A percentile compares a stretch with the other conserved stretches of the same genome.
These are phyloP conservation scores for Plebejus anna DNA, from an alignment of 2,888 invertebrate genomes.

Conservation along the genomic window DNA sequence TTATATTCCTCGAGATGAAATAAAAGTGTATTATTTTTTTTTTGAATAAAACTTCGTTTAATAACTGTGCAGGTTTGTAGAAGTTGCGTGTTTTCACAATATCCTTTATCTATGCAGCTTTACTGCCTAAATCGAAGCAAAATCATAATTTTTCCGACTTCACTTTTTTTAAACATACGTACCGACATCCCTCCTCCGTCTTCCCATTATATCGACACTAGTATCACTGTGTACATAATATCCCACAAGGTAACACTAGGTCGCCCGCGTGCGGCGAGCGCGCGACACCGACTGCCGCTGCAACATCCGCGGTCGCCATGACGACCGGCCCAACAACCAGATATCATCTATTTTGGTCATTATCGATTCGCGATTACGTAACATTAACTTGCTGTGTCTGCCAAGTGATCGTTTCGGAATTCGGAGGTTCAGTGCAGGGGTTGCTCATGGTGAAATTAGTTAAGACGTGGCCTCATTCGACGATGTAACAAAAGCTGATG, in stretches of 20 bases:
- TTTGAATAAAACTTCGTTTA: not conserved
- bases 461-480: not conserved
- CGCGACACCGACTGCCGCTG: not conserved
- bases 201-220: conserved; percentile 36
- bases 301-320: conserved; percentile 24
- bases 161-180: not conserved
- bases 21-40: not conserved
- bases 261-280: not conserved
- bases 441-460: not conserved
- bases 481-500: not conserved
- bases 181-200: conserved; percentile 19
- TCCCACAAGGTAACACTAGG: not conserved
- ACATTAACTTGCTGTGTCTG: not conserved
- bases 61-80: not conserved
- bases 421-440: not conserved
- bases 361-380: conserved; percentile 8
- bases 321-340: conserved; percentile 49
- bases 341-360: conserved; percentile 21
- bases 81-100: no score
- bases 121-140: not conserved
- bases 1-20: not conserved
- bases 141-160: not conserved
- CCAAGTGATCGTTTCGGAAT: not conserved
- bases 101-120: not conserved
- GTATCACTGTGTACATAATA: conserved; percentile 43